Conservation (phyloP, 2,797 vertebrate species). For the Protosalanx chinensis region DNA sequence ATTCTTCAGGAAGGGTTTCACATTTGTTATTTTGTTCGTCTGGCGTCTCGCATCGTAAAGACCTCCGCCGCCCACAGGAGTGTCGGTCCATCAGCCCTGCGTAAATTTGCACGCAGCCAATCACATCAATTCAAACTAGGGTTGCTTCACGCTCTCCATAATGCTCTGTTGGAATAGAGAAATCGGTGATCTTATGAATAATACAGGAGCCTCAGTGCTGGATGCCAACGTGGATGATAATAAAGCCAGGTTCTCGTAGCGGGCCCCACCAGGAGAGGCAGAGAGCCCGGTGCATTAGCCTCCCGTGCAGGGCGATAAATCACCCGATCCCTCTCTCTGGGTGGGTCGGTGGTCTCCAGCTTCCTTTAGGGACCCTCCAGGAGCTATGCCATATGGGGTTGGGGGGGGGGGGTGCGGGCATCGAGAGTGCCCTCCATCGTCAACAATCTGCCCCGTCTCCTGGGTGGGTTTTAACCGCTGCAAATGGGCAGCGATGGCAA, state of each 20-base stretch:
- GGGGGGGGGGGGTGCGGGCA: constrained; percentile 44
- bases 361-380: constrained; percentile 75
- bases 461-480: constrained; percentile 78
- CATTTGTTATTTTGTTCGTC: not conserved
- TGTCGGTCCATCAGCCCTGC: constrained; percentile 62
- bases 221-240: constrained; percentile 83
- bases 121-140: constrained; percentile 82
- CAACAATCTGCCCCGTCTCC: constrained; percentile 55
- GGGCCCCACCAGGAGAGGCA: constrained; percentile 79
- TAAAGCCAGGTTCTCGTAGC: constrained; percentile 74
- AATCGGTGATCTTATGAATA: constrained; percentile 90
- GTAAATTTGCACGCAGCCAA: constrained; percentile 78
- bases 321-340: constrained; percentile 65
- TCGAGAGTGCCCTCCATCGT: constrained; percentile 41
- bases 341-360: constrained; percentile 77
- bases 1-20: constrained; percentile 33
- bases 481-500: constrained; percentile 81
- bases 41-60: constrained; percentile 20
- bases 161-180: constrained; percentile 81
- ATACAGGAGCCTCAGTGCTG: constrained; percentile 80
- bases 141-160: constrained; percentile 82
- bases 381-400: constrained; percentile 78
- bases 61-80: constrained; percentile 25
- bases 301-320: constrained; percentile 85
- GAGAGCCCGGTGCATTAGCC: constrained; percentile 86